Evolutionary conservation across 2,113 vertebrate genomes (phyloP), one percentile per base, ranked within the genome.

Genomic region (Stigmatopora argus): DNA sequence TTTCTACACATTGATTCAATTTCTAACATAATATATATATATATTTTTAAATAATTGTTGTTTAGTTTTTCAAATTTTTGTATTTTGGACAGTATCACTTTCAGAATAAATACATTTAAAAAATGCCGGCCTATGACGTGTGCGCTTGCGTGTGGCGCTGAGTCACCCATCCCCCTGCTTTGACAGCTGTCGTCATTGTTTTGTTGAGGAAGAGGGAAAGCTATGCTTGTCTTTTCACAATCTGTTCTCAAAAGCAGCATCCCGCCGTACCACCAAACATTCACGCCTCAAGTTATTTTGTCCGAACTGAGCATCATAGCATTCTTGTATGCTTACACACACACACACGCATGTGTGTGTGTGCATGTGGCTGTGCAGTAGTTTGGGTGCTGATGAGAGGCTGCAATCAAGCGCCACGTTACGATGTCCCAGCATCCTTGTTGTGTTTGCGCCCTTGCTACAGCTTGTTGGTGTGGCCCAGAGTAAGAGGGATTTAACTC

Each of bases 151-250:
- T 60, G 55, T 48, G 38, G 3, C 74, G 77, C 82, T 80, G 79
- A 85, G 71, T 81, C 81, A 79, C 83, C 87, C 74, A 71, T 71
- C 81, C 79, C 80, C 76, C 76, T 23, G 23, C 60, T 67, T 49
- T 74, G 59, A 78, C 79, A 83, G 82, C 83, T 85, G 83, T 74
- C 74, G 71, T 64, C 72, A 61, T 60, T 60, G 3, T 47, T 66
- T 66, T 41, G 53, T 67, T 38, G 35, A 62, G 62, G 59, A 18
- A 73, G 68, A 66, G 19, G 46, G 45, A 14, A 31, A 55, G 44
- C 51, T 23, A n/a, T 0, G 17, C 18, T 52, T 45, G 51, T 18
- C 64, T 2, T 38, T 57, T 15, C n/a, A 11, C 53, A 52, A 17
- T 52, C 17, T 15, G 0, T 1, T 18, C 48, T 14, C 1, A 51